Evolutionary conservation across 2,113 vertebrate genomes (phyloP), one percentile per base, ranked within the genome.

Genomic region (Tyto alba): DNA sequence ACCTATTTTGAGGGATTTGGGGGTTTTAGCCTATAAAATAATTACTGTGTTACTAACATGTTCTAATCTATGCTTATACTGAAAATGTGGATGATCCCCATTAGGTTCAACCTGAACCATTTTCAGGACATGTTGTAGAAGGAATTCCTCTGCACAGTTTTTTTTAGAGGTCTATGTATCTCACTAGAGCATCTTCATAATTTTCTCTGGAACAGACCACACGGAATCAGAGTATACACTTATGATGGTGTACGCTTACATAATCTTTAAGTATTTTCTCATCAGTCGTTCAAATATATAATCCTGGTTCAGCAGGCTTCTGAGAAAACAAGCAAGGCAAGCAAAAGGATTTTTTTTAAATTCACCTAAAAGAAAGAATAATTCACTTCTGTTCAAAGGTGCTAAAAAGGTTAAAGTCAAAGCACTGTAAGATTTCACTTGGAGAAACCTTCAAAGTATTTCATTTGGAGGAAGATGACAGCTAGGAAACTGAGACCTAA

Each of bases 161-260:
- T 57, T 57, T 89, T 69, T 57, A 73, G 25, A 47, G 3, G 7
- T 16, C 5, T 48, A 0, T 16, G 11, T 30, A 27, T 57, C 30
- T 69, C 50, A 30, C 8, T 32, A 10, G 1, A 52, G 8, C 2
- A 14, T 36, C 38, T 85, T 64, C 41, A 36, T 32, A 3, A 26
- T 60, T 69, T 48, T 77, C 1, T n/a, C 27, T 45, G n/a, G 8
- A 36, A 36, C 13, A 69, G 15, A 66, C 8, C 8, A 20, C 11
- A 38, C 4, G 6, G 26, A 80, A 43, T 57, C 15, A 69, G 21
- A 79, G 2, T 30, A 32, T 32, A 19, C 27, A 27, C 2, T 32
- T 13, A n/a, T 3, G 2, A 19, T 11, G 30, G 1, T 25, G 14
- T 48, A 2, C 8, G 43, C 7, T 53, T 80, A 32, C 6, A n/a